These are phyloP conservation scores for Heliothis subflexa DNA, from an alignment of 1,140 invertebrate genomes.

Conservation along the genomic window DNA sequence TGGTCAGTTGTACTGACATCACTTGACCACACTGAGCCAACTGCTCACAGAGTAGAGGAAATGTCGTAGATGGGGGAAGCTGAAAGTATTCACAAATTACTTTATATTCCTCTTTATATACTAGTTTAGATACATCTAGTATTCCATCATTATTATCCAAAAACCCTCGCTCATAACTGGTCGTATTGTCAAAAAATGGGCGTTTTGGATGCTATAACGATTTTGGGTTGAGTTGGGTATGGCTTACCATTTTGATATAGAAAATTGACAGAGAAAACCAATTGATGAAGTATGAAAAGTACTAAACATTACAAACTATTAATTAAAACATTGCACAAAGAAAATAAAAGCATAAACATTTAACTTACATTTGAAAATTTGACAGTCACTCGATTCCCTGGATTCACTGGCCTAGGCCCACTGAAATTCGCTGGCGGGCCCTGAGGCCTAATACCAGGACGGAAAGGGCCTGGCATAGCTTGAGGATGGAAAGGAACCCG, in stretches of 20 bases:
- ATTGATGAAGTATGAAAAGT: conserved; percentile 7
- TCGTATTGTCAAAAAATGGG: no score
- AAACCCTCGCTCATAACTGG: no score
- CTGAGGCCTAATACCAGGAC: neutral
- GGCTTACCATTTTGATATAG: neutral
- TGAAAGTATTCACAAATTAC: conserved; percentile 40
- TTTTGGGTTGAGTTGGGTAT: no score
- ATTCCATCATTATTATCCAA: no score
- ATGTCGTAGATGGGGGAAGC: conserved; percentile 67
- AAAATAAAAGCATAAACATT: no score
- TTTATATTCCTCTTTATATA: no score
- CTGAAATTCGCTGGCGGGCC: neutral
- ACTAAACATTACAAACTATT: no score
- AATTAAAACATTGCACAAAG: no score
- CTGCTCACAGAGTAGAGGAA: conserved; percentile 63
- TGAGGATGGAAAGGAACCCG: neutral
- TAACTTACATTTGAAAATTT: conserved; percentile 26
- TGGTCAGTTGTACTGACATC: conserved; percentile 62
- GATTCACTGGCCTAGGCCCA: neutral
- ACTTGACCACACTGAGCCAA: conserved; percentile 65
- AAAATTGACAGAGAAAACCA: no score
- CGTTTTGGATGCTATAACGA: no score
- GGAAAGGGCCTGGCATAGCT: neutral
- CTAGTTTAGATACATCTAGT: no score
- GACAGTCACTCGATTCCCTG: neutral